A percentile compares a stretch with the other conserved stretches of the same genome.
Evolutionary conservation across 2,888 invertebrate genomes (phyloP).

Genomic region (Xylophagus ater): DNA sequence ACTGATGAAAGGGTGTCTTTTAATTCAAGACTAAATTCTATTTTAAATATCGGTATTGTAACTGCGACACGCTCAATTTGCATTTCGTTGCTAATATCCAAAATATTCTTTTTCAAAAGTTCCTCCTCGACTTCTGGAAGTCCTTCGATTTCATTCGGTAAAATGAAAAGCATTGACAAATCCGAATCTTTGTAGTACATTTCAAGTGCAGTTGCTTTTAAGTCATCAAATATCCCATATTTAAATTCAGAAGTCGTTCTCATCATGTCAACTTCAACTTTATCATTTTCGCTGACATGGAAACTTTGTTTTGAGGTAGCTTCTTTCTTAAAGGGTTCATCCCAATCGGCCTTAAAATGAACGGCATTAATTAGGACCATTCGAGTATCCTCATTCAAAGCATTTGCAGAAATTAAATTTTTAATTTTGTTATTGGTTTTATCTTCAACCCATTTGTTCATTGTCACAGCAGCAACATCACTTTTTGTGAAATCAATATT

Average conservation of each 20-base stretch:
- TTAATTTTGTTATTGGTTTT: constrained; percentile 69
- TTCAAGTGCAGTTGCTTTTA: too few relatives aligned
- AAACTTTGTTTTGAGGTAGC: too few relatives aligned
- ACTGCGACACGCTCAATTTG: constrained; percentile 41
- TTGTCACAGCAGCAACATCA: constrained; percentile 36
- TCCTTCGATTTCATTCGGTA: constrained; percentile 49
- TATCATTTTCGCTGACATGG: too few relatives aligned
- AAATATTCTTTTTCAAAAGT: constrained; percentile 51
- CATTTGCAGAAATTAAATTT: constrained; percentile 50
- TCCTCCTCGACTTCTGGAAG: too few relatives aligned
- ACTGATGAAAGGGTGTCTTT: constrained; percentile 48
- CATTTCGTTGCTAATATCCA: too few relatives aligned
- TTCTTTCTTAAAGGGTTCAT: too few relatives aligned
- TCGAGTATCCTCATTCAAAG: constrained; percentile 45
- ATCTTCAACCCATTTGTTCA: too few relatives aligned
- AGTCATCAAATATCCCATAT: constrained; percentile 41
- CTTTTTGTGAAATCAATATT: constrained; percentile 48
- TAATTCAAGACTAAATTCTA: constrained; percentile 60
- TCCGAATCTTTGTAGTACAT: too few relatives aligned
- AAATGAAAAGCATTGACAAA: too few relatives aligned
- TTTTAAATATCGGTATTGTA: constrained; percentile 69
- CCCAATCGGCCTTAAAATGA: constrained; percentile 73
- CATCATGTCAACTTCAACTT: too few relatives aligned
- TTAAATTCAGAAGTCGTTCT: constrained; percentile 39
- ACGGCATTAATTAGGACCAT: constrained; percentile 67